These are phyloP conservation scores for Agapornis roseicollis DNA, from an alignment of 2,113 vertebrate genomes.

Conservation along the genomic window DNA sequence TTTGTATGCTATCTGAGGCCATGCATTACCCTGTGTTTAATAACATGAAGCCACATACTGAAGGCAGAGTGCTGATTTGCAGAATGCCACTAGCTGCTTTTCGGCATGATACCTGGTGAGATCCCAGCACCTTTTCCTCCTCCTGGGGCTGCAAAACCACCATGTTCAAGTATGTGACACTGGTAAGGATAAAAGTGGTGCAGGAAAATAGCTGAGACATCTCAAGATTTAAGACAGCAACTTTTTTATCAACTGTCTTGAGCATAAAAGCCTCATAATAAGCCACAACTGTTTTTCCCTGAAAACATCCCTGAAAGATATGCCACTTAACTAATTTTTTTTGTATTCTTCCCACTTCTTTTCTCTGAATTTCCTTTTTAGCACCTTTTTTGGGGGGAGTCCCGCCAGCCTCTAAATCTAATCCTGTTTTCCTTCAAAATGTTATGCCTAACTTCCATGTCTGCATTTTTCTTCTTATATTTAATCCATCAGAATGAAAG, in stretches of 20 bases:
- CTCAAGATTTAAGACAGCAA: not conserved
- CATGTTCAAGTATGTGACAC: not conserved
- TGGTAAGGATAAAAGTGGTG: not conserved
- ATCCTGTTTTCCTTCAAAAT: not conserved
- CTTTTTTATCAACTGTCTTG: not conserved
- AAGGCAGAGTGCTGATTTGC: not conserved
- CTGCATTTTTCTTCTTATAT: not conserved
- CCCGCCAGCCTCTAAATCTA: not conserved
- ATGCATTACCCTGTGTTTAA: not conserved
- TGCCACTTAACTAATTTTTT: not conserved
- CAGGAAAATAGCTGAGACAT: not conserved
- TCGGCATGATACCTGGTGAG: accelerated
- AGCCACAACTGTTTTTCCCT: not conserved
- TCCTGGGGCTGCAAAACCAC: not conserved
- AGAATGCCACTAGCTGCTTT: not conserved
- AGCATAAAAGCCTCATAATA: not conserved
- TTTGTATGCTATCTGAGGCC: not conserved
- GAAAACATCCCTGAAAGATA: not conserved
- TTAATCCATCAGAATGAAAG: not conserved
- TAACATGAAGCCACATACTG: not conserved
- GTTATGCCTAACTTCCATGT: not conserved
- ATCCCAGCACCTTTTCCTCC: not conserved
- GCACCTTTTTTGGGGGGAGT: not conserved
- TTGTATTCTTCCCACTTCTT: not conserved
- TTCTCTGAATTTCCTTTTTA: not conserved